Conservation (phyloP, 2,797 vertebrate genomes). For the Rhabdomys pumilio region DNA sequence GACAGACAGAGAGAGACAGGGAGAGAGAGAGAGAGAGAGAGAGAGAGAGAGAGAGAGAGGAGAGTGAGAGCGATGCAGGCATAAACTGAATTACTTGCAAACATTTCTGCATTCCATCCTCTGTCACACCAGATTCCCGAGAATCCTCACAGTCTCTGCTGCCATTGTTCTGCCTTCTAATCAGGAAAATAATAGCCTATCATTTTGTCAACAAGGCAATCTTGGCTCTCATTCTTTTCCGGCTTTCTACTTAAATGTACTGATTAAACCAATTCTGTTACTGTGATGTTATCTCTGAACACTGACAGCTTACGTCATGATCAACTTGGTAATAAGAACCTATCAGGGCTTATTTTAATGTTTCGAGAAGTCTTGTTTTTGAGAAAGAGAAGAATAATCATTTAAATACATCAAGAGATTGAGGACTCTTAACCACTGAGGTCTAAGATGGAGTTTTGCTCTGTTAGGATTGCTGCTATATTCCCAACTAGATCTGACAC, state of each 20-base stretch:
- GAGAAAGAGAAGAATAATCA: background rate
- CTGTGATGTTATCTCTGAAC: conserved; percentile 31
- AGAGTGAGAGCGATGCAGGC: no score
- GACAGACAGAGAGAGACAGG: background rate
- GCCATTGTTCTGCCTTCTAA: conserved; percentile 36
- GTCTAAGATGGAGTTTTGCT: background rate
- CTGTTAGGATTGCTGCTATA: background rate
- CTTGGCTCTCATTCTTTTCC: background rate
- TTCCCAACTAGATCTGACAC: background rate
- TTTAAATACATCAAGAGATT: conserved; percentile 25
- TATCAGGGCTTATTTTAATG: background rate
- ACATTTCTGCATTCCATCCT: conserved; percentile 64
- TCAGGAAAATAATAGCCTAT: conserved; percentile 27
- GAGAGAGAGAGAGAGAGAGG: background rate
- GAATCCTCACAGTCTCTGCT: conserved; percentile 61
- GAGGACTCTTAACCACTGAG: background rate
- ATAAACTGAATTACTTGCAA: conserved; percentile 66
- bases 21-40: background rate
- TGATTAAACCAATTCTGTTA: conserved; percentile 44
- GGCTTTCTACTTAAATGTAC: background rate
- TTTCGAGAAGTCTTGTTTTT: conserved; percentile 31
- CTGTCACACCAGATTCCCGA: conserved; percentile 26
- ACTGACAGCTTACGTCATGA: background rate
- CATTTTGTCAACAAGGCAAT: conserved; percentile 28
- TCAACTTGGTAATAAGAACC: conserved; percentile 1